Percentiles rank a stretch among this genome's conserved stretches.
Evolutionary conservation across 2,113 vertebrate genomes (phyloP).

Genomic region (Clarias macrocephalus): DNA sequence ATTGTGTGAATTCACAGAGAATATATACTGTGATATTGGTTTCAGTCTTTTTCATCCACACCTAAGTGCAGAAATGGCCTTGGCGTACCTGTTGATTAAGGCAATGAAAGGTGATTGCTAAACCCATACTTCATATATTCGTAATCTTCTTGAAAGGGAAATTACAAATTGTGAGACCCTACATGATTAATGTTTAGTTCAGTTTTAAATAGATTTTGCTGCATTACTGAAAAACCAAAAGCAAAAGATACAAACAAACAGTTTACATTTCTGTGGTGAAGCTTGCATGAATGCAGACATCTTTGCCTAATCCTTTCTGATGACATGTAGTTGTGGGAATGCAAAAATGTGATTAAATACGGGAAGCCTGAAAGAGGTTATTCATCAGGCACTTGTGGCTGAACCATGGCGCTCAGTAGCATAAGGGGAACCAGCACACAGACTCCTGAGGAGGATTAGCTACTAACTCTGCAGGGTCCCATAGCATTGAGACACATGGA

Average conservation of each 20-base stretch:
- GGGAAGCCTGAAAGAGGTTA: slow-evolving; percentile 14
- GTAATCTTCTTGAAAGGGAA: slow-evolving; percentile 7
- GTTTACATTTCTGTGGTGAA: slow-evolving; percentile 24
- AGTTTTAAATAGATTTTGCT: slow-evolving; percentile 8
- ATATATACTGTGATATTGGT: not conserved
- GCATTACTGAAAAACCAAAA: slow-evolving; percentile 6
- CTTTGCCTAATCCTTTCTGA: not conserved
- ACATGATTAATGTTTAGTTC: slow-evolving; percentile 20
- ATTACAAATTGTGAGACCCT: slow-evolving; percentile 36
- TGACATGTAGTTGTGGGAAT: not conserved
- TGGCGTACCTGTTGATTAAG: slow-evolving; percentile 54
- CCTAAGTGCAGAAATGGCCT: slow-evolving; percentile 15
- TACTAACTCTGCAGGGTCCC: slow-evolving; percentile 45
- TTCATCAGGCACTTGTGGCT: slow-evolving; percentile 26
- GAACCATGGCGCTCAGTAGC: slow-evolving; percentile 4
- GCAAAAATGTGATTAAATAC: slow-evolving; percentile 8
- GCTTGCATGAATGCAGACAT: not conserved
- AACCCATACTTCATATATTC: slow-evolving; percentile 43
- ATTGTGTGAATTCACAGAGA: not conserved
- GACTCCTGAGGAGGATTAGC: slow-evolving; percentile 45
- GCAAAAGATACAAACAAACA: slow-evolving; percentile 2
- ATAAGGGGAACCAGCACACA: slow-evolving; percentile 21
- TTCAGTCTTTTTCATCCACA: slow-evolving; percentile 3
- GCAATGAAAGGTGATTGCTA: slow-evolving; percentile 43
- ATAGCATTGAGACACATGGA: slow-evolving; percentile 61